Conservation (phyloP, 2,888 invertebrate genomes). For the Nebria salina region DNA sequence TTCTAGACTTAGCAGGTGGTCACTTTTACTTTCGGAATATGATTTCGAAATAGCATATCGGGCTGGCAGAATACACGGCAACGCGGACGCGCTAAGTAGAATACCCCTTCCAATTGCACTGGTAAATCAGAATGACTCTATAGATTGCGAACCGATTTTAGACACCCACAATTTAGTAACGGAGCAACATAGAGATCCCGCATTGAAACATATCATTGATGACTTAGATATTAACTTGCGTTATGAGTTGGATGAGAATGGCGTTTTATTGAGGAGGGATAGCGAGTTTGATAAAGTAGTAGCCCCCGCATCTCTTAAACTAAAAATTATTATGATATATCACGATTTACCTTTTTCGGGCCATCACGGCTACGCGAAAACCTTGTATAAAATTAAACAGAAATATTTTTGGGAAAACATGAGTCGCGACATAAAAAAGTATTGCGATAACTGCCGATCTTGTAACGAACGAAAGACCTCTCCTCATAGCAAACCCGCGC, state of each 20-base stretch:
- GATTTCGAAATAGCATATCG: slow-evolving; percentile 23
- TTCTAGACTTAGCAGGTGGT: slow-evolving; percentile 49
- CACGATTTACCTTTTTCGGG: slow-evolving; percentile 48
- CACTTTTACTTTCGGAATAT: slow-evolving; percentile 31
- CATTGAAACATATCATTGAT: neutral
- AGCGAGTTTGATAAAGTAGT: neutral
- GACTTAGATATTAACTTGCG: neutral
- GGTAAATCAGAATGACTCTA: neutral
- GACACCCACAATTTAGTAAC: slow-evolving; percentile 6
- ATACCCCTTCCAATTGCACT: neutral
- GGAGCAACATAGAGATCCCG: neutral
- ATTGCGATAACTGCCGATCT: slow-evolving; percentile 45
- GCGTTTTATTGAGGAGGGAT: slow-evolving; percentile 16
- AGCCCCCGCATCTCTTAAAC: neutral
- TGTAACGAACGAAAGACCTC: slow-evolving; percentile 51
- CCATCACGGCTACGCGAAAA: slow-evolving; percentile 50
- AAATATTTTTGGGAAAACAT: slow-evolving; percentile 49
- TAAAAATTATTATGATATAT: slow-evolving; percentile 36
- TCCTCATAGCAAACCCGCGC: slow-evolving; percentile 48
- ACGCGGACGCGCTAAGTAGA: slow-evolving; percentile 24
- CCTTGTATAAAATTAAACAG: slow-evolving; percentile 44
- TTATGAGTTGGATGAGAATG: slow-evolving; percentile 5
- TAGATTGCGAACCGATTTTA: slow-evolving; percentile 21
- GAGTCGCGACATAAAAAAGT: slow-evolving; percentile 47
- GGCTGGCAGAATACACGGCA: slow-evolving; percentile 11